Base-by-base conservation (phyloP, 2,797 vertebrate genomes). In the Mastacembelus armatus region DNA sequence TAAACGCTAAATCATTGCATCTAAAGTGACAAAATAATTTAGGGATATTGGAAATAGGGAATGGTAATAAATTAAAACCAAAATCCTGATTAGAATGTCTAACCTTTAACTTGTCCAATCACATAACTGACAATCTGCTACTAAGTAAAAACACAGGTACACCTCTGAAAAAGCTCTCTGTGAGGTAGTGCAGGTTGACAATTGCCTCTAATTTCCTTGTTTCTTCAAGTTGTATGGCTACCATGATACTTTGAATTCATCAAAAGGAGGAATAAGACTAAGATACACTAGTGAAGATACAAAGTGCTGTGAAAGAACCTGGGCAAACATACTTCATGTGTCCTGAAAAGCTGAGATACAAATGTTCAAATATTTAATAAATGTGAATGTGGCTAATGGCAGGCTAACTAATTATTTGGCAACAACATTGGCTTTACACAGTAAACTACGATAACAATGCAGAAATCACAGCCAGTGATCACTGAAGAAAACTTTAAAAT, bases 111-210 rank as follows among this genome's bases (percentile, higher is more conserved):
- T 14, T 3, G 36, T 50, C 42, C 11, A 60, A 49, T 38, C 21
- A 58, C 5, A 33, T 4, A 22, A 26, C 7, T 19, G 29, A 64
- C 18, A 26, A 59, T 51, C 22, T 43, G 56, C 39, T 38, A 21
- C 24, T 36, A 4, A 9, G 29, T 78, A 39, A 72, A 82, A 77
- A 39, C 64, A 76, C 62, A 67, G 27, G 3, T 33, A 27, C 6
- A 30, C 11, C 62, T 72, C 10, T 2, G 15, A 73, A 71, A 29
- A 26, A 63, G 61, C 56, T 71, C 57, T 70, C 43, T 70, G 58
- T 87, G 83, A 85, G 80, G 85, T 85, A 83, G 85, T 44, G 66
- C 76, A 70, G 43, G 59, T 74, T 65, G 18, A 74, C 42, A 36
- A 35, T 40, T 21, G 74, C 47, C 56, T 71, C 55, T 51, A 67